phyloP scores from a whole-genome alignment of 2,113 vertebrate species.

The Callocephalon fimbriatum region DNA sequence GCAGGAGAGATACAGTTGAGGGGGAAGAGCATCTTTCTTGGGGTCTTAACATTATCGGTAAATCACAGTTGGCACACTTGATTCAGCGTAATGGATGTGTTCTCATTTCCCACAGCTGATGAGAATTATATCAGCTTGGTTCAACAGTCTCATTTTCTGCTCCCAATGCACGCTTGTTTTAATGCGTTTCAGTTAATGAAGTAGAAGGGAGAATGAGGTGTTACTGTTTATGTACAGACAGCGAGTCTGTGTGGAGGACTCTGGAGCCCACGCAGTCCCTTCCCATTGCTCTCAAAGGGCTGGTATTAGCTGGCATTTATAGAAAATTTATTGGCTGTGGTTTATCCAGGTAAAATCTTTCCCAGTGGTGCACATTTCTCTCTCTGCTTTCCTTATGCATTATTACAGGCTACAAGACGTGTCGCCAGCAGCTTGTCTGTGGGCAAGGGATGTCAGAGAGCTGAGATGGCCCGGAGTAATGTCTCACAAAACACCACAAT shows the following conservation, averaged over 20 bases:
- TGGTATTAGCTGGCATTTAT: slow-evolving; percentile 41
- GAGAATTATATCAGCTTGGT: slow-evolving; percentile 81
- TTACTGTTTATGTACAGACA: slow-evolving; percentile 75
- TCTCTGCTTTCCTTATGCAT: neutral
- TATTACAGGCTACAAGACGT: neutral
- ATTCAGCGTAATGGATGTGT: slow-evolving; percentile 64
- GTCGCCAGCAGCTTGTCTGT: neutral
- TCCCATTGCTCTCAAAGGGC: slow-evolving; percentile 48
- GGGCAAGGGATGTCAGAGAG: accelerated
- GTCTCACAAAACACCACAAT: accelerated
- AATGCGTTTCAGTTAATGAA: slow-evolving; percentile 85
- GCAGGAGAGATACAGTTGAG: neutral
- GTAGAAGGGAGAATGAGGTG: slow-evolving; percentile 81
- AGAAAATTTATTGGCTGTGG: slow-evolving; percentile 35
- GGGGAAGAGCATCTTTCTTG: neutral
- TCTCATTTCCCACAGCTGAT: slow-evolving; percentile 78
- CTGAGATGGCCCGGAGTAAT: accelerated
- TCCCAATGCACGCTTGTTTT: slow-evolving; percentile 82
- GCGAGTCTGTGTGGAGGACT: slow-evolving; percentile 33
- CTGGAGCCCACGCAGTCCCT: slow-evolving; percentile 23
- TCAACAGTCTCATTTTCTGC: slow-evolving; percentile 82
- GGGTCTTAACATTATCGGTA: neutral
- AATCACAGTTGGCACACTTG: slow-evolving; percentile 16
- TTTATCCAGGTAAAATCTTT: slow-evolving; percentile 24
- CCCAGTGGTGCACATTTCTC: neutral